A percentile compares a stretch with the other conserved stretches of the same genome.
phyloP scores from a whole-genome alignment of 1,140 invertebrate genomes.

The Formica selysi region DNA sequence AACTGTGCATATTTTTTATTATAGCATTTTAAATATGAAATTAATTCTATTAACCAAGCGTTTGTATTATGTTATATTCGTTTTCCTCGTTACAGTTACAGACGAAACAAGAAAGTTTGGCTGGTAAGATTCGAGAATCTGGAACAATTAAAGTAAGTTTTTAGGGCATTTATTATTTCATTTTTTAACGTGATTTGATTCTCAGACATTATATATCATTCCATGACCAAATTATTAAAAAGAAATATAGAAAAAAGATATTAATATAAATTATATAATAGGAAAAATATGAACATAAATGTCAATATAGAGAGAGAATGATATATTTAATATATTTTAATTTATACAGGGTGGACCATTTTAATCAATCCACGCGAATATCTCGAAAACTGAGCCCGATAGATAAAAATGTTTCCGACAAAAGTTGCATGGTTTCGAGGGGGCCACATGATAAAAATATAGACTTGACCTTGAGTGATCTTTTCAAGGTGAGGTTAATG shows the following conservation, averaged over 20 bases:
- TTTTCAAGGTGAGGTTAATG: no score
- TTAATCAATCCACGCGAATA: no score
- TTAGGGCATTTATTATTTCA: background rate
- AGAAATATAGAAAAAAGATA: background rate
- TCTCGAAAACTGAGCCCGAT: no score
- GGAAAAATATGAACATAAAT: background rate
- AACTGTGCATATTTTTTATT: background rate
- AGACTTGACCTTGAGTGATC: no score
- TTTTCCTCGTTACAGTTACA: conserved; percentile 32
- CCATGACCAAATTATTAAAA: background rate
- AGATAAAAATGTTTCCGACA: no score
- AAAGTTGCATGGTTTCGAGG: no score
- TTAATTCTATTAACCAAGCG: background rate
- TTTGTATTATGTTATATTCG: background rate
- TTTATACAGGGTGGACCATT: background rate
- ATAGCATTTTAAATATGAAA: background rate
- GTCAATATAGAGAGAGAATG: background rate
- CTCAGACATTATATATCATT: background rate
- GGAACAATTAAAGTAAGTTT: conserved; percentile 38
- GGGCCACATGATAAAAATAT: no score
- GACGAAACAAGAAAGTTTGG: background rate
- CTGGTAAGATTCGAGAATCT: background rate
- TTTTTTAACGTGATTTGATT: background rate
- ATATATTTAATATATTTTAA: background rate
- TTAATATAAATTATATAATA: background rate